These are phyloP conservation scores for Adelges cooleyi DNA, from an alignment of 1,140 invertebrate genomes.

Conservation along the genomic window DNA sequence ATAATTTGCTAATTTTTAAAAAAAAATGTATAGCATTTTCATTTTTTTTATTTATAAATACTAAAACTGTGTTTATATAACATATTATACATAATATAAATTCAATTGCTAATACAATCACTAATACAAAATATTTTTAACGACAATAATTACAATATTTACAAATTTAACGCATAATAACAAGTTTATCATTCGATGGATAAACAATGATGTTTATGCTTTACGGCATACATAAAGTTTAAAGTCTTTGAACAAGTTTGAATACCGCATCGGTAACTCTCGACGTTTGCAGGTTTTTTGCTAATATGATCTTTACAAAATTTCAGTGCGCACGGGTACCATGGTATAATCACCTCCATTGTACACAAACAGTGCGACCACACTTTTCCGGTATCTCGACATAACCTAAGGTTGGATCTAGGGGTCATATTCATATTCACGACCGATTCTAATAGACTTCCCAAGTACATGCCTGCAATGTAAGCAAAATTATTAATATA, in stretches of 20 bases:
- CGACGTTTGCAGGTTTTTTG: slow-evolving; percentile 38
- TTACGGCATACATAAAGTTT: slow-evolving; percentile 71
- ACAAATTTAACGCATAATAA: too few relatives aligned
- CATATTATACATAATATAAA: too few relatives aligned
- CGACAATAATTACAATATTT: neutral
- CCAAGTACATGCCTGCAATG: slow-evolving; percentile 7
- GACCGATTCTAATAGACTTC: slow-evolving; percentile 15
- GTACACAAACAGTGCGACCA: slow-evolving; percentile 63
- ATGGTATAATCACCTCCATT: slow-evolving; percentile 68
- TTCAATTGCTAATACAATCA: too few relatives aligned
- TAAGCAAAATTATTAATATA: too few relatives aligned
- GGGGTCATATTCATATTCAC: too few relatives aligned
- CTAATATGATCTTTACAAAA: slow-evolving; percentile 63
- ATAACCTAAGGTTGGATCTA: slow-evolving; percentile 37
- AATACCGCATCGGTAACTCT: slow-evolving; percentile 68
- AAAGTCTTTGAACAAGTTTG: slow-evolving; percentile 85
- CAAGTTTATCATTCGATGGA: slow-evolving; percentile 72
- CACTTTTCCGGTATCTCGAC: slow-evolving; percentile 50
- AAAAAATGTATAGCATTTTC: too few relatives aligned
- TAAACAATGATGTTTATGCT: slow-evolving; percentile 70
- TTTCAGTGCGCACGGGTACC: slow-evolving; percentile 88
- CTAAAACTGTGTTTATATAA: too few relatives aligned
- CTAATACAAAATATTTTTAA: neutral
- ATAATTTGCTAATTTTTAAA: too few relatives aligned
- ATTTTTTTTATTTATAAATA: too few relatives aligned